Percentiles rank a stretch among this genome's conserved stretches.
phyloP scores from a whole-genome alignment of 2,888 invertebrate species.

The Mechanitis mazaeus region DNA sequence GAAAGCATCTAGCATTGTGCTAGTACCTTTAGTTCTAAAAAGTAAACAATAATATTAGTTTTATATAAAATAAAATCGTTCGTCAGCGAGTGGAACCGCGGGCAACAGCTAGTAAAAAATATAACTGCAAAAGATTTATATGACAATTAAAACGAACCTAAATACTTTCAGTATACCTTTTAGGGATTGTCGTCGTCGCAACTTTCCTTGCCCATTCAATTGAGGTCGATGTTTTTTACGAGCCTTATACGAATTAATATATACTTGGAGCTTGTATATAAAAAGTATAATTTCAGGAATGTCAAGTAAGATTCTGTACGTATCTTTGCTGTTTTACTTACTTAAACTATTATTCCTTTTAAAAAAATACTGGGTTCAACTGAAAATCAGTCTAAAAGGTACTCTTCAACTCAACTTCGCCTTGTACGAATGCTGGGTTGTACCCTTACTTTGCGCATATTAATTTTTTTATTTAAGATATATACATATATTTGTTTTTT shows the following conservation, averaged over 20 bases:
- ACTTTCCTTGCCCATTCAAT: slow-evolving; percentile 35
- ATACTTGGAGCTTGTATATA: slow-evolving; percentile 7
- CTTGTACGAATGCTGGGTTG: too few species aligned
- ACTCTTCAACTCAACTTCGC: too few species aligned
- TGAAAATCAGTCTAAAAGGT: too few species aligned
- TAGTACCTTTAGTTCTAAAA: too few species aligned
- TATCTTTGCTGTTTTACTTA: background rate
- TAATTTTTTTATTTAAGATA: too few species aligned
- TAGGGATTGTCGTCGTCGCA: slow-evolving; percentile 31
- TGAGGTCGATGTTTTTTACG: slow-evolving; percentile 35
- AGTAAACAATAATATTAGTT: too few species aligned
- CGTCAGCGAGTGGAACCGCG: too few species aligned
- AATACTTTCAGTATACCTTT: slow-evolving; percentile 32
- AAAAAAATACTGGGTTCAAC: too few species aligned
- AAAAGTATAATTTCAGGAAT: background rate
- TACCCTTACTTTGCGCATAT: too few species aligned
- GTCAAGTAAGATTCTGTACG: background rate
- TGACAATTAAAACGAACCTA: slow-evolving; percentile 25
- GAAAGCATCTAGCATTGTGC: too few species aligned
- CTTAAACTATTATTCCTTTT: background rate
- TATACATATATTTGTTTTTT: too few species aligned
- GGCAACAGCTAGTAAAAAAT: background rate
- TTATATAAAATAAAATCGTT: too few species aligned
- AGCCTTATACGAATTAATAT: slow-evolving; percentile 27
- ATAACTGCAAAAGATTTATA: slow-evolving; percentile 2